phyloP scores from a whole-genome alignment of 1,140 invertebrate species.

The Brachionus sp. region DNA sequence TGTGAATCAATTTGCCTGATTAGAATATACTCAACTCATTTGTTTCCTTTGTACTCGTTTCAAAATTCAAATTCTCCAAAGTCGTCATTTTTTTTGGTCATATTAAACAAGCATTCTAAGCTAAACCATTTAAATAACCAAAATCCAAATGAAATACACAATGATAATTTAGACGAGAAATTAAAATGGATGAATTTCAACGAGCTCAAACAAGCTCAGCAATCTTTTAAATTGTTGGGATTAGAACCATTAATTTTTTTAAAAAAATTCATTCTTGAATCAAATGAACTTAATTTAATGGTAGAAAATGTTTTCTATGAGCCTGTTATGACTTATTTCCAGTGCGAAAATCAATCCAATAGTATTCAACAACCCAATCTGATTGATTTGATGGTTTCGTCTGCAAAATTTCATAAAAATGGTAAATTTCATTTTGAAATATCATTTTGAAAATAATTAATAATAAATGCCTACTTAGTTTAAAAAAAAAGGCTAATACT shows the following conservation, averaged over 20 bases:
- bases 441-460: too few species aligned
- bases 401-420: slow-evolving; percentile 51
- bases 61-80: neutral
- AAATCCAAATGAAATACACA: slow-evolving; percentile 30
- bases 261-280: slow-evolving; percentile 33
- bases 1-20: neutral
- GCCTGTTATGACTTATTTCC: slow-evolving; percentile 48
- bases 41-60: neutral
- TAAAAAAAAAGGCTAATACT: neutral
- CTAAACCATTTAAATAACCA: neutral
- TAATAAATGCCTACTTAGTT: neutral
- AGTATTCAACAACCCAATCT: slow-evolving; percentile 44
- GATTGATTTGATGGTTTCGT: slow-evolving; percentile 54
- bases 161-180: neutral
- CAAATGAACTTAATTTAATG: slow-evolving; percentile 46
- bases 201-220: neutral
- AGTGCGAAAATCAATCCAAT: neutral
- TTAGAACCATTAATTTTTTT: neutral
- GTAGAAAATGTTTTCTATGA: slow-evolving; percentile 49
- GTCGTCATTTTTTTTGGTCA: neutral
- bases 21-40: slow-evolving; percentile 9
- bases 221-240: neutral
- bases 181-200: neutral
- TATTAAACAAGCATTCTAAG: neutral
- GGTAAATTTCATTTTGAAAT: slow-evolving; percentile 46